A percentile compares a stretch with the other conserved stretches of the same genome.
phyloP scores from a whole-genome alignment of 2,888 invertebrate species.

The Calliopum simillimum region DNA sequence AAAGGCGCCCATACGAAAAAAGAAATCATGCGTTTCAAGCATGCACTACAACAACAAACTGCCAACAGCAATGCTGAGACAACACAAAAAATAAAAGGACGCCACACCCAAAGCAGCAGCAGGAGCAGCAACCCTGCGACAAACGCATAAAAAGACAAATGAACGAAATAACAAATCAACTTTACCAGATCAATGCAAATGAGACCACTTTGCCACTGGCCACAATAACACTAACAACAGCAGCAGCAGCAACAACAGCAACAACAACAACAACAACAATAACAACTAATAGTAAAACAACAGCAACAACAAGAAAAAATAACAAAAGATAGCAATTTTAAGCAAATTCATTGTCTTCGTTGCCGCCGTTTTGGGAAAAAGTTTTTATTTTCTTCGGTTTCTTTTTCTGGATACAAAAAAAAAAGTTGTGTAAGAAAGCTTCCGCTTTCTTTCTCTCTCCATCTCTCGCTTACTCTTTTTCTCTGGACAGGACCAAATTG shows the following conservation, averaged over 20 bases:
- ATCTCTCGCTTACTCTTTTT: not conserved
- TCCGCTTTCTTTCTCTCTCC: slow-evolving; percentile 25
- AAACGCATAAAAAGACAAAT: too few relatives aligned
- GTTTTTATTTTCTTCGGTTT: too few relatives aligned
- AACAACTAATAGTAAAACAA: too few relatives aligned
- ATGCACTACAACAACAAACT: not conserved
- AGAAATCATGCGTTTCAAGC: too few relatives aligned
- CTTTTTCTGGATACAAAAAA: too few relatives aligned
- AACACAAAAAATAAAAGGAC: not conserved
- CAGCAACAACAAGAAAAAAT: not conserved
- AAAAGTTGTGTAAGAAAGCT: slow-evolving; percentile 34
- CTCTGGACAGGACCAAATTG: not conserved
- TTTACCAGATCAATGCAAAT: not conserved
- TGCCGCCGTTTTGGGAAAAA: too few relatives aligned
- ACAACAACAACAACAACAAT: slow-evolving; percentile 15
- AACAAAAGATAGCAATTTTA: too few relatives aligned
- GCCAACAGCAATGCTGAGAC: slow-evolving; percentile 33
- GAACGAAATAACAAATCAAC: too few relatives aligned
- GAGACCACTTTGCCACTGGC: slow-evolving; percentile 2
- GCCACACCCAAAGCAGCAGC: not conserved
- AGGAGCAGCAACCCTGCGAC: not conserved
- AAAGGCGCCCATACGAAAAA: too few relatives aligned
- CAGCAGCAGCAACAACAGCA: slow-evolving; percentile 18
- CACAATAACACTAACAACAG: slow-evolving; percentile 13
- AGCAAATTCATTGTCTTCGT: too few relatives aligned